A percentile compares a stretch with the other conserved stretches of the same genome.
Evolutionary conservation across 2,888 invertebrate genomes (phyloP).

Genomic region (Harpalus rubripes): DNA sequence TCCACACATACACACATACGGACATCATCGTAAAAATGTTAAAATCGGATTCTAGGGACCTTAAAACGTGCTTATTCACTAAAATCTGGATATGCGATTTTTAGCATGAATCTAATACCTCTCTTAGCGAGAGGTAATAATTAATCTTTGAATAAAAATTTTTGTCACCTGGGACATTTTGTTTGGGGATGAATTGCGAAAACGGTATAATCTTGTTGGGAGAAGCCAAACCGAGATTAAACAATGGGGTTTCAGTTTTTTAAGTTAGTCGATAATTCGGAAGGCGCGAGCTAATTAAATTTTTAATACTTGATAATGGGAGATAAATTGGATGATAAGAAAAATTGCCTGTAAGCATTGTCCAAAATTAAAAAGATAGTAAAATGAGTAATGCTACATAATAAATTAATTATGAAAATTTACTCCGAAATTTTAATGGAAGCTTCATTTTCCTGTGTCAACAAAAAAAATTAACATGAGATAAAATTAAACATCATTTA

Average conservation of each 20-base stretch:
- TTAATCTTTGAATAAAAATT: neutral
- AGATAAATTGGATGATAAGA: slow-evolving; percentile 43
- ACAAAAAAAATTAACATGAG: neutral
- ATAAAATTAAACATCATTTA: neutral
- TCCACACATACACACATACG: too few relatives aligned
- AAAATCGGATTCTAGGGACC: too few relatives aligned
- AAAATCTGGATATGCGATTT: too few relatives aligned
- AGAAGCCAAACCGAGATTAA: slow-evolving; percentile 41
- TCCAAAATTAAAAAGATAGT: slow-evolving; percentile 45
- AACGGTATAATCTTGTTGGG: slow-evolving; percentile 34
- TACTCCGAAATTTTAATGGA: neutral
- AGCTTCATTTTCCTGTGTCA: neutral
- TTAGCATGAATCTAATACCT: too few relatives aligned
- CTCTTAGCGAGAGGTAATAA: too few relatives aligned
- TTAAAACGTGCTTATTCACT: too few relatives aligned
- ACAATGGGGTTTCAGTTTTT: slow-evolving; percentile 49
- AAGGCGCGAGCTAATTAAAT: slow-evolving; percentile 38
- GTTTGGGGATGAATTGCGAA: neutral
- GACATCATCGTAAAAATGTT: too few relatives aligned
- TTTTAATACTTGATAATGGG: slow-evolving; percentile 25
- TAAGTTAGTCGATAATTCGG: slow-evolving; percentile 39
- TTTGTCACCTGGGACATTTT: neutral
- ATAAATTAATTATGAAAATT: slow-evolving; percentile 8
- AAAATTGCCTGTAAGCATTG: slow-evolving; percentile 24
- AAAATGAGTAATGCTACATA: neutral